Conservation (phyloP, 2,888 invertebrate species). For the Melipona bicolor region DNA sequence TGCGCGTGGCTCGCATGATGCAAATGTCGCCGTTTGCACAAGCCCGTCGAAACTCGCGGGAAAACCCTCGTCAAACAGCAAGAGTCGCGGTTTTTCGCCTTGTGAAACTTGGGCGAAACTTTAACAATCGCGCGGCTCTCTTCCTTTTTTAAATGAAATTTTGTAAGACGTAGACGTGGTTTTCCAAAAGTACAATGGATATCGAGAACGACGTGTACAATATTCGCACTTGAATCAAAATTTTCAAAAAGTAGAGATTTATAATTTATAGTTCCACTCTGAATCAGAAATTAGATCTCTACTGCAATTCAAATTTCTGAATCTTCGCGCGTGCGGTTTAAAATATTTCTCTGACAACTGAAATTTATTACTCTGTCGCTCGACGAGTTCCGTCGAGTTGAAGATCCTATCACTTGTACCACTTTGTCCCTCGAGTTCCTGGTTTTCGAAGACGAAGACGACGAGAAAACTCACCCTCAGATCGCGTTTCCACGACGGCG, state of each 20-base stretch:
- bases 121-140: background rate
- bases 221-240: too few species aligned
- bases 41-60: background rate
- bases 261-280: too few species aligned
- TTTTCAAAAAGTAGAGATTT: too few species aligned
- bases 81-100: background rate
- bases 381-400: background rate
- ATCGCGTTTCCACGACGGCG: constrained; percentile 26
- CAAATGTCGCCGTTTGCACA: constrained; percentile 24
- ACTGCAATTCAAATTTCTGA: too few species aligned
- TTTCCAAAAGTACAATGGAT: too few species aligned
- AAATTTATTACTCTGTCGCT: background rate
- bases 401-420: background rate
- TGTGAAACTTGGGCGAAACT: background rate
- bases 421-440: background rate
- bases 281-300: too few species aligned
- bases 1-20: background rate
- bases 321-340: too few species aligned
- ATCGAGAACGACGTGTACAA: too few species aligned
- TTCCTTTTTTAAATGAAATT: background rate
- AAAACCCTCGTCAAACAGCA: background rate
- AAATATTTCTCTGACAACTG: too few species aligned
- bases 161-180: background rate
- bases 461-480: constrained; percentile 61
- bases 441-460: background rate